Evolutionary conservation across 2,888 invertebrate genomes (phyloP).

Genomic region (Galeopsomyia nigrocyanea): DNA sequence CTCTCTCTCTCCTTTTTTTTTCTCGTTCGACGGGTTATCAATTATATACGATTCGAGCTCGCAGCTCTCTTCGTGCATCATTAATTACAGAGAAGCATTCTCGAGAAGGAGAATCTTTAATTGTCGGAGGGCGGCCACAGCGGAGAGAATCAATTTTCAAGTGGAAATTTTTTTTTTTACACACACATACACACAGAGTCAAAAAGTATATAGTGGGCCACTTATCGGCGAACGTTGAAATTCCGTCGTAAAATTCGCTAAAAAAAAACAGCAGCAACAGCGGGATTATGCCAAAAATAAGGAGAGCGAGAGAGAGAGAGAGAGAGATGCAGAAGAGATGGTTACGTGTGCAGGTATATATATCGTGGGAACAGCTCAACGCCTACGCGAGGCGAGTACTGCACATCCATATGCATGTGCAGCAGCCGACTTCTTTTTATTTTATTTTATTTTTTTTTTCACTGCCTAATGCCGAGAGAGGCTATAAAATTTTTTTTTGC

Average conservation of each 20-base stretch:
- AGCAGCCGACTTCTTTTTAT: background rate
- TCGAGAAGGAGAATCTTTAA: background rate
- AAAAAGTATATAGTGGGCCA: background rate
- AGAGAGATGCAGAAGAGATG: constrained; percentile 8
- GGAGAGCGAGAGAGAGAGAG: background rate
- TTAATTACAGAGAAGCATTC: background rate
- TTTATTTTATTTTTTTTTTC: background rate
- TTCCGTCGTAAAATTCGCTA: constrained; percentile 26
- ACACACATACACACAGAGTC: background rate
- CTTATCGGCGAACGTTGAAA: constrained; percentile 1
- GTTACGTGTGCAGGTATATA: constrained; percentile 9
- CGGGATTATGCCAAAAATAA: constrained; percentile 31
- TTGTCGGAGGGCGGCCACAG: background rate
- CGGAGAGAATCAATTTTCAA: constrained; percentile 21
- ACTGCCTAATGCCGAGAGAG: too few relatives aligned
- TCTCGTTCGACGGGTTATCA: constrained; percentile 12
- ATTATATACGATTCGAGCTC: background rate
- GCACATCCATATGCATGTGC: constrained; percentile 1
- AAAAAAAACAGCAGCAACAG: constrained; percentile 2
- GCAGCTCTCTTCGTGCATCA: too few relatives aligned
- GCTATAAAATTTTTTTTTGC: too few relatives aligned
- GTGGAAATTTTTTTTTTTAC: constrained; percentile 1
- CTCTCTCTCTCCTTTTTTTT: too few relatives aligned
- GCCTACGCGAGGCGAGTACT: constrained; percentile 49
- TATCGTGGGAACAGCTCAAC: constrained; percentile 55